A percentile compares a stretch with the other conserved stretches of the same genome.
Evolutionary conservation across 1,140 invertebrate species (phyloP).

Genomic region (Lasioglossum albipes): DNA sequence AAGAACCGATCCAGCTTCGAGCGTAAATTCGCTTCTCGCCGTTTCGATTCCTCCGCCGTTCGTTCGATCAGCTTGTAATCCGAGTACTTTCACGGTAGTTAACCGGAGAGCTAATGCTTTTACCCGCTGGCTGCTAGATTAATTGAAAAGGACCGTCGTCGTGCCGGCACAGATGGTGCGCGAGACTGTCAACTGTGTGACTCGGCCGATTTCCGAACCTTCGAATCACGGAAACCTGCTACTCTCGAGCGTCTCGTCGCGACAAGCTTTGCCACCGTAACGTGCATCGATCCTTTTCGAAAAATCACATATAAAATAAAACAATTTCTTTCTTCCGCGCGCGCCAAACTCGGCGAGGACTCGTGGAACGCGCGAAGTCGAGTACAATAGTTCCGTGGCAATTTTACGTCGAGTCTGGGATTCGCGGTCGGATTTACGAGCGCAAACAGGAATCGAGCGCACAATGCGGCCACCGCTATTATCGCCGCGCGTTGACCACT

Average conservation of each 20-base stretch:
- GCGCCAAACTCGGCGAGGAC: too few relatives aligned
- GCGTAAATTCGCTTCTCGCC: too few relatives aligned
- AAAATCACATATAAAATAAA: too few relatives aligned
- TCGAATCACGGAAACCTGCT: slow-evolving; percentile 28
- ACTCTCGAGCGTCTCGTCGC: too few relatives aligned
- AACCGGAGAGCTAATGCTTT: slow-evolving; percentile 42
- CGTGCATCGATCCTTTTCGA: too few relatives aligned
- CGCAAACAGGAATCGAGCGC: slow-evolving; percentile 60
- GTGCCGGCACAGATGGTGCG: slow-evolving; percentile 49
- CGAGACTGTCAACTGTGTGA: slow-evolving; percentile 16
- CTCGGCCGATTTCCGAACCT: slow-evolving; percentile 22
- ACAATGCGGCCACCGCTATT: slow-evolving; percentile 6
- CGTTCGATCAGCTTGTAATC: slow-evolving; percentile 33
- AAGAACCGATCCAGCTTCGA: too few relatives aligned
- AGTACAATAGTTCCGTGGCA: too few relatives aligned
- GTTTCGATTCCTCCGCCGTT: too few relatives aligned
- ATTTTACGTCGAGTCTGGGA: too few relatives aligned
- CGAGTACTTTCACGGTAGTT: slow-evolving; percentile 49
- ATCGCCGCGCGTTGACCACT: slow-evolving; percentile 22
- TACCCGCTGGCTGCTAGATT: slow-evolving; percentile 19
- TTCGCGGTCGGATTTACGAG: slow-evolving; percentile 67
- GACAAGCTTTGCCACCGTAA: too few relatives aligned
- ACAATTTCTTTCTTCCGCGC: too few relatives aligned
- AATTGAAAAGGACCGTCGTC: slow-evolving; percentile 29
- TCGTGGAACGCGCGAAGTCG: not conserved